Base-by-base conservation (phyloP, 2,888 invertebrate species). In the Dryococelus australis region DNA sequence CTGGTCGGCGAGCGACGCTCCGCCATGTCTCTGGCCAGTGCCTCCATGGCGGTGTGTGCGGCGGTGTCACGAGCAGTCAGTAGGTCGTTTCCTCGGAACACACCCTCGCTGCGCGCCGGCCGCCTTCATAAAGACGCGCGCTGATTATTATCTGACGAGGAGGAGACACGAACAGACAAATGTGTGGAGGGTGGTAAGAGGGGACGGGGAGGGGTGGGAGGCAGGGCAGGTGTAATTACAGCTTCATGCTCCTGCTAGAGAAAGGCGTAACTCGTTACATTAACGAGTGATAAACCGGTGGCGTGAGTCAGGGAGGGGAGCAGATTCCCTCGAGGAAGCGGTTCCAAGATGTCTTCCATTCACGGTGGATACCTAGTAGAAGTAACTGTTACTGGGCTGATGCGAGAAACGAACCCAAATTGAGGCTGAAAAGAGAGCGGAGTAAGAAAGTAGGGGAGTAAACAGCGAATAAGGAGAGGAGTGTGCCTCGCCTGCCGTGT, bases 251-350 rank as follows among this genome's bases (percentile, higher is more conserved):
- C n/a, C 65, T 65, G n/a, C 13, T 65, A 65, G 65, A 65, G 65
- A 65, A 65, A n/a, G 65, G 65, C 24, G 24, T 65, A 65, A 65
- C 65, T 65, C 65, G 65, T 65, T 65, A 65, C 65, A 65, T 65
- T 65, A 65, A 65, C 24, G 65, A 65, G 65, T 65, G 65, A 65
- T 65, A 65, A 65, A 65, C 24, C 24, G 65, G 6, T 16, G 20
- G 65, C 6, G 20, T 8, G 24, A 65, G 65, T 65, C n/a, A 20
- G 65, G 65, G 8, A 65, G 65, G 65, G n/a, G n/a, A 65, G 65
- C 12, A 24, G 0, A 65, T 24, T 65, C 65, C n/a, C 65, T 65
- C 10, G n/a, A 65, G 65, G 65, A n/a, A n/a, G 65, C 6, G 51
- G 0, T n/a, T 20, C 65, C 65, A 65, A 65, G 65, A 65, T 65